Percentiles rank a stretch among this genome's conserved stretches.
These are phyloP conservation scores for Aphodius granarius DNA, from an alignment of 2,888 invertebrate species.

Conservation along the genomic window DNA sequence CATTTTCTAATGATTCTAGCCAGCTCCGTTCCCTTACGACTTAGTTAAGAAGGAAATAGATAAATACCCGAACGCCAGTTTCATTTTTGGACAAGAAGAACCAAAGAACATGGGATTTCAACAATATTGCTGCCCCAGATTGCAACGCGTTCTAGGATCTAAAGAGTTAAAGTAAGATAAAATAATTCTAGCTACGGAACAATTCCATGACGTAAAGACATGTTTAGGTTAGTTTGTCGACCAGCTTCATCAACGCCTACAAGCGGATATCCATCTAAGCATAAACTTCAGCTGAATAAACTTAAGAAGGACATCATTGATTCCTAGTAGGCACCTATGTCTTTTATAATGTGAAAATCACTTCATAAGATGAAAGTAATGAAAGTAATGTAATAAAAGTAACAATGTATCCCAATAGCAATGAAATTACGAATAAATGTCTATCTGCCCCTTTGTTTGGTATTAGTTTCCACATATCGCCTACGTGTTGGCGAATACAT, in stretches of 20 bases:
- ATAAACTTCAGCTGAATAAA: background rate
- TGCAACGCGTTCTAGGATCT: constrained; percentile 11
- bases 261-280: background rate
- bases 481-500: too few species aligned
- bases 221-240: background rate
- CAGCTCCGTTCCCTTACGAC: constrained; percentile 92
- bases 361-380: background rate
- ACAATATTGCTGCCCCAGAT: constrained; percentile 3
- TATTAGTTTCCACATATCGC: too few species aligned
- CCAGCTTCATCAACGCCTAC: background rate
- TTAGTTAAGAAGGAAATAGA: constrained; percentile 75
- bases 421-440: background rate
- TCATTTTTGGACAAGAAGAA: constrained; percentile 89
- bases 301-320: background rate
- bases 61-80: constrained; percentile 78
- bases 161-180: constrained; percentile 16
- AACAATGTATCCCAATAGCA: background rate
- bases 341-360: background rate
- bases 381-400: too few species aligned
- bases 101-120: constrained; percentile 83
- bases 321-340: background rate
- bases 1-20: constrained; percentile 53
- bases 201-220: background rate
- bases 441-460: too few species aligned
- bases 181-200: background rate